Evolutionary conservation across 2,797 vertebrate genomes (phyloP), one percentile per base, ranked within the genome.

Genomic region (Mico argentatus): DNA sequence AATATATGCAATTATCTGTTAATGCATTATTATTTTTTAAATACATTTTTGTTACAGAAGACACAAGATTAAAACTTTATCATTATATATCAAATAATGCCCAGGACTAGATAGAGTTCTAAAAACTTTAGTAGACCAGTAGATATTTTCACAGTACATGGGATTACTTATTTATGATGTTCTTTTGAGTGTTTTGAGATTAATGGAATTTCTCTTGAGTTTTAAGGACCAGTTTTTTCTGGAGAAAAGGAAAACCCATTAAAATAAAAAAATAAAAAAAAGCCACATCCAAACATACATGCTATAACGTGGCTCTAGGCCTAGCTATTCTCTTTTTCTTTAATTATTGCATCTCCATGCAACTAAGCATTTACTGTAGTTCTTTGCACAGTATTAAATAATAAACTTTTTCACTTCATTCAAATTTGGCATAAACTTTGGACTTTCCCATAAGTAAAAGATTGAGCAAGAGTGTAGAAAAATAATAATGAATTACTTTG

Each of bases 121-220:
- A 72, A 77, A 93, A 48, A 75, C 36, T 39, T 85, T 19, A 70
- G 6, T 20, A 82, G 44, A 39, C 27, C 7, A 79, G 1, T 22
- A 88, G 13, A 81, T 79, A 73, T 83, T 91, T 96, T 90, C 55
- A 94, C n/a, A 84, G 39, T 67, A 57, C 4, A 19, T 64, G 33
- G 2, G 1, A 84, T 94, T 90, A 82, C 22, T 93, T 95, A 85
- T 44, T 97, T 61, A 48, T 84, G 26, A 5, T 94, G 4, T 82
- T 13, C 11, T 39, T 85, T 27, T 86, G 46, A 96, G n/a, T 92
- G 84, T 96, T 96, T 86, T 86, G 26, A 95, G 57, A 48, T 94
- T 88, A 90, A 92, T 57, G 20, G 50, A 94, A 86, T 88, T 91
- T 90, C n/a, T 95, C 61, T 15, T 94, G 52, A 70, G 36, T 88